These are phyloP conservation scores for Epistrophe eligans DNA, from an alignment of 2,888 invertebrate species.

Conservation along the genomic window DNA sequence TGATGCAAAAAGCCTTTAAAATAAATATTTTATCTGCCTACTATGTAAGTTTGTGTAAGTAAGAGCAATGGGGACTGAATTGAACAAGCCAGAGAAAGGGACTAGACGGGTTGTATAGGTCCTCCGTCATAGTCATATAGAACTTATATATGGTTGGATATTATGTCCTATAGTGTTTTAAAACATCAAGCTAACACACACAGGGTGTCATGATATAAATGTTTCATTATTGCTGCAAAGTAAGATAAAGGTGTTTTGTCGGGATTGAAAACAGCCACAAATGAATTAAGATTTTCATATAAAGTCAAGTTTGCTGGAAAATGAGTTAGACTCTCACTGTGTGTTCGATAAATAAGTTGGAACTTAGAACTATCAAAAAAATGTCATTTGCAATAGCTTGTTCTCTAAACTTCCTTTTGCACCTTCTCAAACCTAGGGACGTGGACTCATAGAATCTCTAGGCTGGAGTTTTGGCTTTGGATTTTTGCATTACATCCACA, in stretches of 20 bases:
- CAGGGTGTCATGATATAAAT: conserved; percentile 40
- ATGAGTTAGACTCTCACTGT: neutral
- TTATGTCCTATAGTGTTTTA: conserved; percentile 19
- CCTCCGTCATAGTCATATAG: no score
- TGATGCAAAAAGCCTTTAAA: conserved; percentile 56
- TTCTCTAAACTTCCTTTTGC: no score
- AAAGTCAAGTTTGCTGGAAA: neutral
- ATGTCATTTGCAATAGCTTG: no score
- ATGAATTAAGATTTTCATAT: neutral
- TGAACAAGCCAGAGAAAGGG: neutral
- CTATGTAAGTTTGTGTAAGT: conserved; percentile 50
- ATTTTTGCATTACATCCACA: no score
- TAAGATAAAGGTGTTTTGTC: neutral
- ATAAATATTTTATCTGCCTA: conserved; percentile 75
- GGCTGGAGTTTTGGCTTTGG: no score
- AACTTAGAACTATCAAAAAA: no score
- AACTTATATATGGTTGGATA: neutral
- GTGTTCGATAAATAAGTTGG: no score
- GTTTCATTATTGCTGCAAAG: neutral
- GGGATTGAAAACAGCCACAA: neutral
- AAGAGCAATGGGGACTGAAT: neutral
- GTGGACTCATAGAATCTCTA: no score
- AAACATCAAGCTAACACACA: conserved; percentile 21
- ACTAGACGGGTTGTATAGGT: neutral
- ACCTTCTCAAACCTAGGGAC: no score